Conservation (phyloP, 2,797 vertebrate genomes). For the Anolis apletophallus region DNA sequence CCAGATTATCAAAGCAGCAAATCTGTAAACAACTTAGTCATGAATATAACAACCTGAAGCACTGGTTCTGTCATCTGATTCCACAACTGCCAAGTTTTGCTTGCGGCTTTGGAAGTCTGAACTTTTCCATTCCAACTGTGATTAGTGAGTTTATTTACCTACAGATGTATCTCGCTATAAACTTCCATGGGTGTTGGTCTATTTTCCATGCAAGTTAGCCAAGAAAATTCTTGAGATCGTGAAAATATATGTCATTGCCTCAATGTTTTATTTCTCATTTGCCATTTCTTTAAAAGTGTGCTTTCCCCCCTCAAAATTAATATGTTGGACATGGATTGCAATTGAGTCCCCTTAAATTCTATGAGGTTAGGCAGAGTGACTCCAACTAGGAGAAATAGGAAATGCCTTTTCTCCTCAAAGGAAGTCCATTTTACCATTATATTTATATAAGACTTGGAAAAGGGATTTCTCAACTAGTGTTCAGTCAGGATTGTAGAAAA, state of each 20-base stretch:
- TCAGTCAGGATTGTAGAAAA: no score
- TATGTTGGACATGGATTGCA: neutral
- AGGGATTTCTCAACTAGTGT: no score
- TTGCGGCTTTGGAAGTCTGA: neutral
- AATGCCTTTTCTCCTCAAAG: neutral
- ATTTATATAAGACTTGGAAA: no score
- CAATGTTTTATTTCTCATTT: neutral
- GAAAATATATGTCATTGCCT: neutral
- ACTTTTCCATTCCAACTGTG: neutral
- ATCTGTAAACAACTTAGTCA: no score
- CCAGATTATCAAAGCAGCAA: no score
- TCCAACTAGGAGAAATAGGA: neutral
- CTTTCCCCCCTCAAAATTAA: no score
- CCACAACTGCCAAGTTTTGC: neutral
- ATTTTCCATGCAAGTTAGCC: neutral
- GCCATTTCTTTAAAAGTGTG: neutral
- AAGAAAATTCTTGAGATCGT: neutral
- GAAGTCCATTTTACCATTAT: neutral
- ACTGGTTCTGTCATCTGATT: neutral
- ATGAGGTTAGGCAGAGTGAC: neutral
- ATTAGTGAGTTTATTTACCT: neutral
- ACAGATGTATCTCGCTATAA: neutral
- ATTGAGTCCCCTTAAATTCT: neutral
- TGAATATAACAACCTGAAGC: neutral
- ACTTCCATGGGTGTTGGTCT: neutral